Evolutionary conservation across 2,888 invertebrate species (phyloP).

Genomic region (Pedicia rivosa): DNA sequence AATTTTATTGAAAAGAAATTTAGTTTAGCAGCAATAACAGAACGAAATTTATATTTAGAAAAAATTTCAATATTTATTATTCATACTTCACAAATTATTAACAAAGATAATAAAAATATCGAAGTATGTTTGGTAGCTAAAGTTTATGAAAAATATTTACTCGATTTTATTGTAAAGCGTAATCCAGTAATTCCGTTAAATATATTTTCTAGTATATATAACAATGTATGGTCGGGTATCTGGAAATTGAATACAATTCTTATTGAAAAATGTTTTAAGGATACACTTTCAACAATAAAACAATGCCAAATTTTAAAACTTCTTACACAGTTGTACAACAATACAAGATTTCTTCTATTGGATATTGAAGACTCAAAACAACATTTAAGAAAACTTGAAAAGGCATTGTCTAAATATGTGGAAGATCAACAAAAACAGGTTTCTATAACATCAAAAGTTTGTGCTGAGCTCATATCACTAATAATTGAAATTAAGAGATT

Average conservation of each 20-base stretch:
- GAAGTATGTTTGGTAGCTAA: constrained; percentile 5
- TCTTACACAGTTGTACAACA: constrained; percentile 44
- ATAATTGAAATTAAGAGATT: no score
- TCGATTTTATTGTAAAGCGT: constrained; percentile 20
- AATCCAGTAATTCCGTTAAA: constrained; percentile 38
- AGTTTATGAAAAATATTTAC: constrained; percentile 16
- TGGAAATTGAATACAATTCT: constrained; percentile 40
- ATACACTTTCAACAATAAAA: constrained; percentile 42
- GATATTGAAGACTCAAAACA: constrained; percentile 14
- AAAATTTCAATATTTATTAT: background rate
- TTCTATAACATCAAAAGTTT: no score
- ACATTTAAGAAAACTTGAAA: constrained; percentile 16
- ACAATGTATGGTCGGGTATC: constrained; percentile 44
- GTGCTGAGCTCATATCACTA: no score
- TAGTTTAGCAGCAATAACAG: constrained; percentile 13
- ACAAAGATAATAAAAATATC: background rate
- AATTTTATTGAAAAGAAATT: constrained; percentile 20
- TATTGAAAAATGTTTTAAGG: constrained; percentile 41
- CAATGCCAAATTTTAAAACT: constrained; percentile 51
- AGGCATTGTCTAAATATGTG: no score
- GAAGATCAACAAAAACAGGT: no score
- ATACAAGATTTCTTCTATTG: constrained; percentile 23
- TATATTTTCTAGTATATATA: constrained; percentile 46
- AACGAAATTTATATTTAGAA: background rate
- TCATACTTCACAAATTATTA: background rate